phyloP scores from a whole-genome alignment of 2,888 invertebrate genomes.

The Platycheirus rosarum region DNA sequence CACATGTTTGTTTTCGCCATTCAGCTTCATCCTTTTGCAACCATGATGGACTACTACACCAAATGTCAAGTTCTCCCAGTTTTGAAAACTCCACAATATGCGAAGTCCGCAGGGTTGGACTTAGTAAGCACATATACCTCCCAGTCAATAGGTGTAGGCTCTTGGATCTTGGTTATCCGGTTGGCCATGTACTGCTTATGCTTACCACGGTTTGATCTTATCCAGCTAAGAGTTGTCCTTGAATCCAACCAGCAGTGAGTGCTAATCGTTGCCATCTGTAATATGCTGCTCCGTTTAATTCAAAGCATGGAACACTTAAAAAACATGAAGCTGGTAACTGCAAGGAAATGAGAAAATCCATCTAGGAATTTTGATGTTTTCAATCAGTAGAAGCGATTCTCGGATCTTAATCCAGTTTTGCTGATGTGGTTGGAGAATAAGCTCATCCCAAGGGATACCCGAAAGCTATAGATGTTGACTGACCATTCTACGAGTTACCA shows the following conservation, averaged over 20 bases:
- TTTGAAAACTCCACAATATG: constrained; percentile 25
- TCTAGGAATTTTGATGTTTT: constrained; percentile 6
- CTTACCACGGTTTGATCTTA: constrained; percentile 44
- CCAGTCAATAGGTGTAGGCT: neutral
- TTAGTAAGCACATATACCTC: constrained; percentile 30
- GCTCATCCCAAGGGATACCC: too few species aligned
- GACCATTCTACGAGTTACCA: too few species aligned
- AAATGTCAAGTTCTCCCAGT: too few species aligned
- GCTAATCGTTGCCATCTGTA: constrained; percentile 7
- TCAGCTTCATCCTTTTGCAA: too few species aligned
- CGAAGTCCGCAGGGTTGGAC: constrained; percentile 11
- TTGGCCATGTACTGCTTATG: too few species aligned
- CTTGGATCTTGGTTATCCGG: too few species aligned
- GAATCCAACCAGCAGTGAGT: constrained; percentile 37
- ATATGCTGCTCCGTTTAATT: constrained; percentile 44
- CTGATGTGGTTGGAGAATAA: too few species aligned
- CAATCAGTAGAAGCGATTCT: neutral
- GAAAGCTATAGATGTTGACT: too few species aligned
- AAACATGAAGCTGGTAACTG: constrained; percentile 21
- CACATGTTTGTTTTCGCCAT: too few species aligned
- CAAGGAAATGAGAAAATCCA: constrained; percentile 18
- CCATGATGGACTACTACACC: too few species aligned
- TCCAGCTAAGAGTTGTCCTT: constrained; percentile 37
- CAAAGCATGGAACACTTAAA: constrained; percentile 39
- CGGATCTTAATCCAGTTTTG: too few species aligned